These are phyloP conservation scores for Ascaphus truei DNA, from an alignment of 2,113 vertebrate genomes.

Conservation along the genomic window DNA sequence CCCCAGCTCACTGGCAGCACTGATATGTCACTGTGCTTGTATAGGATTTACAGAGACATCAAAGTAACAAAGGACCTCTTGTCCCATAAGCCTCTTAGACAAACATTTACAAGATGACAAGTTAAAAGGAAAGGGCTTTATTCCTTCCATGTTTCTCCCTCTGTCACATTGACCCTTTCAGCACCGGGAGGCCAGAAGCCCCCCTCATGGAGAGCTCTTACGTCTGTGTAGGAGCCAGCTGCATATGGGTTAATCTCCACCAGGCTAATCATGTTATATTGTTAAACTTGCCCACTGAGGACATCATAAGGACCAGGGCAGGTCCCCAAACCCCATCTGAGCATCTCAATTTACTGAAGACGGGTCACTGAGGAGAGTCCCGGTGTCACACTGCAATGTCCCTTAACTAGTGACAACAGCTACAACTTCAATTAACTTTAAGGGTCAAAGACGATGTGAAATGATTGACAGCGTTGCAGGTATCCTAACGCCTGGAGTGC, in stretches of 20 bases:
- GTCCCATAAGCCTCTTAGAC: conserved; percentile 20
- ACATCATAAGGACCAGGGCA: too few relatives aligned
- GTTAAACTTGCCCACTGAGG: not conserved
- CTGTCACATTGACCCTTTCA: not conserved
- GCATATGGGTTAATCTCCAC: conserved; percentile 25
- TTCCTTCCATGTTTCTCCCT: not conserved
- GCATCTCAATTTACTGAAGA: too few relatives aligned
- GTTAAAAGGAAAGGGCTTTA: conserved; percentile 22
- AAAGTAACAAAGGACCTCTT: not conserved
- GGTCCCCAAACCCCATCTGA: too few relatives aligned
- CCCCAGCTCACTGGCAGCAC: not conserved
- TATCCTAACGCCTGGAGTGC: too few relatives aligned
- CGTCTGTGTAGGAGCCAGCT: too few relatives aligned
- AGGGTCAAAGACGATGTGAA: too few relatives aligned
- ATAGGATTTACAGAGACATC: conserved; percentile 13
- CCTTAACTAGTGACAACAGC: too few relatives aligned
- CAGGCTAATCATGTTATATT: conserved; percentile 19
- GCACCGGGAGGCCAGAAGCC: not conserved
- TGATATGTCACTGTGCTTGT: not conserved
- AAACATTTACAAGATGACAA: conserved; percentile 21
- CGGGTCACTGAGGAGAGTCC: too few relatives aligned
- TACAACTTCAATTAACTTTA: too few relatives aligned
- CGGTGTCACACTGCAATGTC: too few relatives aligned
- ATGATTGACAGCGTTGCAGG: too few relatives aligned
- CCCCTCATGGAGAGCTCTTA: too few relatives aligned